Percentiles rank a stretch among this genome's conserved stretches.
These are phyloP conservation scores for Dynastes tityus DNA, from an alignment of 2,888 invertebrate genomes.

Conservation along the genomic window DNA sequence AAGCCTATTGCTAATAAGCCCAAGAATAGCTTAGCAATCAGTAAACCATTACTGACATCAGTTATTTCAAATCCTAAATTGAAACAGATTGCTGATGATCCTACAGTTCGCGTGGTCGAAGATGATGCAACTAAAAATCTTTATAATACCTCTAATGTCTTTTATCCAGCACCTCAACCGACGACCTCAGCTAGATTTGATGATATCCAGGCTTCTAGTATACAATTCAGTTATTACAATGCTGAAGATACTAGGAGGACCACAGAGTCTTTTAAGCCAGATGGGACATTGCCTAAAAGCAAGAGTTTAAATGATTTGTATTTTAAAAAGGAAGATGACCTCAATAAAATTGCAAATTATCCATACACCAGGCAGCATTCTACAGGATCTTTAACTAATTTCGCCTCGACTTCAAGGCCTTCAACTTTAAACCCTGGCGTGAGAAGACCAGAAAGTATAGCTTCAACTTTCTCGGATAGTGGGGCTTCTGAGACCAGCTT, in stretches of 20 bases:
- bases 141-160: conserved; percentile 35
- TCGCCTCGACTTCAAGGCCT: conserved; percentile 4
- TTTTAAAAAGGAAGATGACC: conserved; percentile 32
- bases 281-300: conserved; percentile 56
- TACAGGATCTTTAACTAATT: conserved; percentile 45
- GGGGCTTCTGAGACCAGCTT: conserved; percentile 35
- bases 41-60: conserved; percentile 65
- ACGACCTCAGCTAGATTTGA: conserved; percentile 44
- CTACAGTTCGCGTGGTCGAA: conserved; percentile 62
- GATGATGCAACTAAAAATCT: conserved; percentile 44
- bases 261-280: conserved; percentile 22
- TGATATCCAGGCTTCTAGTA: conserved; percentile 50
- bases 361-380: conserved; percentile 36
- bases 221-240: conserved; percentile 53
- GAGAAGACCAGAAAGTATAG: conserved; percentile 1
- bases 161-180: conserved; percentile 28
- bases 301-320: conserved; percentile 60
- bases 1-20: conserved; percentile 64
- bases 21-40: conserved; percentile 66
- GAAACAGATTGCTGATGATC: conserved; percentile 62
- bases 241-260: conserved; percentile 30
- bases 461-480: conserved; percentile 37
- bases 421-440: background rate
- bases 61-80: conserved; percentile 65
- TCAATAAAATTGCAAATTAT: conserved; percentile 45